Base-by-base conservation (phyloP, 1,140 invertebrate genomes). In the Ceratoteleas bidentatus region DNA sequence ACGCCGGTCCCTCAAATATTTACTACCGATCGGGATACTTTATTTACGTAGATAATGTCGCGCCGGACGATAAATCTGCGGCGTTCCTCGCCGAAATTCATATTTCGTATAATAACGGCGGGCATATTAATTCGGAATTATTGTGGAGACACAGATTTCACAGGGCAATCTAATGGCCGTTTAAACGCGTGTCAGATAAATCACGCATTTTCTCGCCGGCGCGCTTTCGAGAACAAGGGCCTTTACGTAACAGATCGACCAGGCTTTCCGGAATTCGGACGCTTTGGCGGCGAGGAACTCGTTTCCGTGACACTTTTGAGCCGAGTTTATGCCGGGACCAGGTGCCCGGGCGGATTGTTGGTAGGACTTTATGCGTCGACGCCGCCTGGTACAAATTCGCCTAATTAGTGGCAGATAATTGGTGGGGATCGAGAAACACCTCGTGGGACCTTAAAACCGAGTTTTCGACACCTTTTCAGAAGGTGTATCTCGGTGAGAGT, bases 151-250 rank as follows among this genome's bases (percentile, higher is more conserved):
- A 57, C 43, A n/a, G n/a, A 74, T 74, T 58, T 65, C 38, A 65
- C 45, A 34, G 60, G 58, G 45, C 43, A 47, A 65, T 32, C 33
- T 74, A 57, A 58, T 65, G 60, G 40, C 32, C 58, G 15, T 74
- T 65, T 58, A 57, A 74, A 50, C 33, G 53, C 70, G 61, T 74
- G 70, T 74, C 70, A 65, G 40, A 74, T 74, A 74, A 74, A 74
- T 74, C 60, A 57, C n/a, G 4, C 43, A 58, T 57, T 65, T 57
- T 74, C 60, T 65, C 70, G 65, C 70, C 38, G 47, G 0, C 47
- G 6, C 24, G 13, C 40, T 66, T 38, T 16, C 36, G 7, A 1
- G 36, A 40, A 40, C 45, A 47, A n/a, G 9, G 45, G 10, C 11
- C 45, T 47, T 6, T 24, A 24, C 24, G 24, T 24, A 24, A 24